Evolutionary conservation across 2,888 invertebrate genomes (phyloP).

Genomic region (Himalopsyche japonica): DNA sequence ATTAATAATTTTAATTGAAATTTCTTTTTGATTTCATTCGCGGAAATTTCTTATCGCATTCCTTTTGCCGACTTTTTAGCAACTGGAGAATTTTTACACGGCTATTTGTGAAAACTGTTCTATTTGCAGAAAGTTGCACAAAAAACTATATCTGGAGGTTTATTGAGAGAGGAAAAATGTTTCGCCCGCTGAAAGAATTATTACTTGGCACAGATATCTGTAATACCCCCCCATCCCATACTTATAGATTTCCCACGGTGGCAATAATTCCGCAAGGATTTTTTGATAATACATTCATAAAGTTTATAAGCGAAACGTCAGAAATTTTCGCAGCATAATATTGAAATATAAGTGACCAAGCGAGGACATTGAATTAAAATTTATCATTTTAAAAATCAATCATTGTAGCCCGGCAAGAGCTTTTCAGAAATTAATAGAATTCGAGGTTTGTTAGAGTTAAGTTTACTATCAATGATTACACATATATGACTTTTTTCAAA

Average conservation of each 20-base stretch:
- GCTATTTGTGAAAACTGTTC: neutral
- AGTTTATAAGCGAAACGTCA: neutral
- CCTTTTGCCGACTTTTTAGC: neutral
- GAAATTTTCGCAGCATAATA: neutral
- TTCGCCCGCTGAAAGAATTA: neutral
- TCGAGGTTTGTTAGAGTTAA: too few relatives aligned
- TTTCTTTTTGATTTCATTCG: neutral
- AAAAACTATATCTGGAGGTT: neutral
- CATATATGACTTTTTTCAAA: too few relatives aligned
- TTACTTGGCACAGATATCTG: neutral
- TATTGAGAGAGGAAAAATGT: neutral
- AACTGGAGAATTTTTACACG: neutral
- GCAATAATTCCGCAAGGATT: neutral
- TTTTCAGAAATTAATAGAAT: too few relatives aligned
- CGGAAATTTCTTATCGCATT: neutral
- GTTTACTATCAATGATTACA: too few relatives aligned
- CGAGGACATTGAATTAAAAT: neutral
- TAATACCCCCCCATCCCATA: neutral
- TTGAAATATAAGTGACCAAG: neutral
- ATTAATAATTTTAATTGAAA: neutral
- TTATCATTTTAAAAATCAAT: too few relatives aligned
- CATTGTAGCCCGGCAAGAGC: too few relatives aligned
- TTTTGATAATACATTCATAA: neutral
- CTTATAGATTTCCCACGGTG: neutral
- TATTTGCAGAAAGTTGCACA: neutral